Base-by-base conservation (phyloP, 2,113 vertebrate genomes). In the Cephalopholis sonnerati region DNA sequence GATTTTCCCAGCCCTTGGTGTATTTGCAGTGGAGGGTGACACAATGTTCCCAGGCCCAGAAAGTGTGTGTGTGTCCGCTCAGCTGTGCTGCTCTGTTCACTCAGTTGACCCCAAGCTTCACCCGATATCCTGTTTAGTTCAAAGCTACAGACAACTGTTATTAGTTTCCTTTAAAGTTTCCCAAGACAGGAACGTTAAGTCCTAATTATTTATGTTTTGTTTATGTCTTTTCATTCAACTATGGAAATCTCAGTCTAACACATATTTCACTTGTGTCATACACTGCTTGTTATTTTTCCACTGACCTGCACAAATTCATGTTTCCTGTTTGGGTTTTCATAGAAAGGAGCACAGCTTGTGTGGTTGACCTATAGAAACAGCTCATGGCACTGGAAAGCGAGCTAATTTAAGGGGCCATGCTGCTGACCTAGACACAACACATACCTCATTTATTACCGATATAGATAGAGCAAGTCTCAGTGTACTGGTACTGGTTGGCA, bases 381-480 rank as follows among this genome's bases (percentile, higher is more conserved):
- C 74, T 79, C 77, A 69, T 65, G 71, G 65, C 79, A 67, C 73
- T 85, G 83, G 87, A 88, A 87, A 91, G 79, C 65, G 79, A 84
- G 90, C 92, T 94, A 94, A 93, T 87, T 92, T 89, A 87, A 91
- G 93, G 84, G 82, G 64, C 84, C 82, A 87, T 64, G 79, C 79
- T 90, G 92, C 86, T 92, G 91, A 93, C 89, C 70, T 85, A 87
- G 92, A 90, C 91, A 90, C 81, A 89, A 90, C 86, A 86, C 87
- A 91, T 92, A 76, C 71, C 89, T 92, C 81, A 65, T 83, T 89
- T 87, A 90, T 88, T 85, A 82, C 93, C 51, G 89, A 92, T 91
- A 92, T 92, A 93, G 91, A 90, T 83, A 89, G 87, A 89, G 85
- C 91, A 53, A 66, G 84, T 68, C 78, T 85, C 69, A 59, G 71